Conservation (phyloP, 2,888 invertebrate species). For the Sphaeridia pumilis region DNA sequence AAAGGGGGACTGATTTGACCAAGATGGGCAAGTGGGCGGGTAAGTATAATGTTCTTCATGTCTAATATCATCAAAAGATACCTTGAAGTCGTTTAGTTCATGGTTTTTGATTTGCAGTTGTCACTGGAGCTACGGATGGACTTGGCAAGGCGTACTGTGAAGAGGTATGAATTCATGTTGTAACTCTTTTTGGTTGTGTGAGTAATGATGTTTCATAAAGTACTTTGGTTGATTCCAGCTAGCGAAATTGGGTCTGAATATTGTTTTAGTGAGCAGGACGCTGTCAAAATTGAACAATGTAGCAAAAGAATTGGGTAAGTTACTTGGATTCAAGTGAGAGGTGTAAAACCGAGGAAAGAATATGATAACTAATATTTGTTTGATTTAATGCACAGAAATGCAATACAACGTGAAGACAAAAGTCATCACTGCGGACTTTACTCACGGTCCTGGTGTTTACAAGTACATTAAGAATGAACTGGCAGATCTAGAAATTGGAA, state of each 20-base stretch:
- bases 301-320: conserved; percentile 33
- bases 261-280: conserved; percentile 36
- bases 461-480: conserved; percentile 54
- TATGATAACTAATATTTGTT: neutral
- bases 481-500: conserved; percentile 64
- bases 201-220: neutral
- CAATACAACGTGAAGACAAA: conserved; percentile 59
- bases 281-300: conserved; percentile 34
- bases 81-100: no score
- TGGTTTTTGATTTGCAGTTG: conserved; percentile 49
- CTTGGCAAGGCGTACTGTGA: conserved; percentile 75
- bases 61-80: no score
- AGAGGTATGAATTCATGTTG: conserved; percentile 24
- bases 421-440: conserved; percentile 69
- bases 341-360: neutral
- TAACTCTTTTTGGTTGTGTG: neutral
- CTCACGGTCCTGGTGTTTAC: conserved; percentile 58
- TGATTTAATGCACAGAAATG: conserved; percentile 37
- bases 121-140: conserved; percentile 83
- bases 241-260: conserved; percentile 35
- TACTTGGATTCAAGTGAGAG: neutral
- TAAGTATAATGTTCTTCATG: conserved; percentile 37
- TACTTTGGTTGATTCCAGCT: conserved; percentile 21
- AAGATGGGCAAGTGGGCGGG: conserved; percentile 69
- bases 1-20: conserved; percentile 48